Conservation (phyloP, 2,797 vertebrate species). For the Periophthalmus magnuspinnatus region DNA sequence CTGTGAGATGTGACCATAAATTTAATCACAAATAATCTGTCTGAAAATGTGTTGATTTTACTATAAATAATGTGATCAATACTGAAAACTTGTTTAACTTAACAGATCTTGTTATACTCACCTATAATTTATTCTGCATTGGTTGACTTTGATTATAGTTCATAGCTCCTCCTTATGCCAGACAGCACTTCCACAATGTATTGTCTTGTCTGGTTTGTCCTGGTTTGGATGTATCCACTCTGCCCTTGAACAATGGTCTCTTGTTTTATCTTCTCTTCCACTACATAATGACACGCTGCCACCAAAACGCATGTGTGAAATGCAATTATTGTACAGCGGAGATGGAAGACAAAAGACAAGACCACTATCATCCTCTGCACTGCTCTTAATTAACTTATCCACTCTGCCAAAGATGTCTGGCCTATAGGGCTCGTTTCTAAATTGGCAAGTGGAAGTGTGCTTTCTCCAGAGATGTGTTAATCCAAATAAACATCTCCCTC, state of each 20-base stretch:
- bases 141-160: background rate
- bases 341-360: conserved; percentile 42
- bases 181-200: background rate
- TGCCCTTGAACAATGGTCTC: conserved; percentile 33
- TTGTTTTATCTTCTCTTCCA: conserved; percentile 33
- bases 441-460: conserved; percentile 54
- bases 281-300: conserved; percentile 46
- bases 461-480: conserved; percentile 56
- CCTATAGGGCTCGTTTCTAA: conserved; percentile 53
- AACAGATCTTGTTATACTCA: no score
- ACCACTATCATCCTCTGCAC: conserved; percentile 49
- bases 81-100: no score
- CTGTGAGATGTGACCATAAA: background rate
- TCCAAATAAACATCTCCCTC: conserved; percentile 60
- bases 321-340: conserved; percentile 57
- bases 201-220: conserved; percentile 19
- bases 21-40: background rate
- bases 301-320: conserved; percentile 47
- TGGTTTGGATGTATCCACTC: conserved; percentile 15
- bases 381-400: conserved; percentile 70
- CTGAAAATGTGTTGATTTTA: background rate
- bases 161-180: background rate
- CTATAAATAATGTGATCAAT: no score
- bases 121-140: no score
- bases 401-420: conserved; percentile 53